These are phyloP conservation scores for Peromyscus polionotus DNA, from an alignment of 2,113 vertebrate genomes.

Conservation along the genomic window DNA sequence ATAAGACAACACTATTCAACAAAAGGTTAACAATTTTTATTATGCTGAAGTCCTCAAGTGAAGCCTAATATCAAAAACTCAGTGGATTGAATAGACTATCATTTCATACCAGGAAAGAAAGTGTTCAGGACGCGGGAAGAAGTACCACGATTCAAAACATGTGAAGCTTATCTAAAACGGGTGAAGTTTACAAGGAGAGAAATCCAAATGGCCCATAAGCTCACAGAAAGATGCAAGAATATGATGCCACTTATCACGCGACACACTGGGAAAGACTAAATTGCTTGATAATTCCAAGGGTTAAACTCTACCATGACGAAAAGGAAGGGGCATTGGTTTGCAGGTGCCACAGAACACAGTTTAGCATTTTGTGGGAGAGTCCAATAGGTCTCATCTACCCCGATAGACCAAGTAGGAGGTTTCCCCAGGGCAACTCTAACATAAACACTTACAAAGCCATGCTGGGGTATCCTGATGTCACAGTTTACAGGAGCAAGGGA, in stretches of 20 bases:
- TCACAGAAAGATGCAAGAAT: not conserved
- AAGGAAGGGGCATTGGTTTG: accelerated
- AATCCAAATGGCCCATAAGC: not conserved
- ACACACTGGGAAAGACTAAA: not conserved
- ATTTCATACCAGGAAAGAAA: not conserved
- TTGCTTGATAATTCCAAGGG: not conserved
- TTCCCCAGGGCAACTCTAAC: accelerated
- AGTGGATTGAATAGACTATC: not conserved
- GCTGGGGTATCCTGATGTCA: accelerated
- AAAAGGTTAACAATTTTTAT: not conserved
- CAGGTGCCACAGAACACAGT: accelerated
- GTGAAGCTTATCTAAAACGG: not conserved
- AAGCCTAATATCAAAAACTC: not conserved
- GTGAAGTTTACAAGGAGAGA: not conserved
- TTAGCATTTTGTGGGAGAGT: not conserved
- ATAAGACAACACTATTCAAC: not conserved
- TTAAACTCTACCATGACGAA: not conserved
- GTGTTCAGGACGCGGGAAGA: not conserved
- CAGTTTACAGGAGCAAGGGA: no score
- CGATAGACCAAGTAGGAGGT: accelerated
- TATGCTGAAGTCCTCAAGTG: not conserved
- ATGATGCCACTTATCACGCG: not conserved
- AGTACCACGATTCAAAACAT: not conserved
- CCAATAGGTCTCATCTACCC: accelerated
- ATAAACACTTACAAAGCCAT: accelerated